Evolutionary conservation across 1,140 invertebrate species (phyloP), one percentile per base, ranked within the genome.

Genomic region (Laupala kohalensis): DNA sequence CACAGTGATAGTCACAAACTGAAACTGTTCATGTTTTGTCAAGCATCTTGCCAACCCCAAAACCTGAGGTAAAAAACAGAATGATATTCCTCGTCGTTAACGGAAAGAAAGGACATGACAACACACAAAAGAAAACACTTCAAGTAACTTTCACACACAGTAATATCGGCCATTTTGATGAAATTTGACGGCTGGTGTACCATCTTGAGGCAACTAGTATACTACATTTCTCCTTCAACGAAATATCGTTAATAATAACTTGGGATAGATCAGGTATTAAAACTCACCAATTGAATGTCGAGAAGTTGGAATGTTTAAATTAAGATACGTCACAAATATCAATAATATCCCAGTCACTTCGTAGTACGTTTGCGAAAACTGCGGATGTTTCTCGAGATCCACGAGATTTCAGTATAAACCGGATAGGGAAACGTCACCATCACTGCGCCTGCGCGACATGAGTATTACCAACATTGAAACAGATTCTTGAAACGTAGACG

Each of bases 341-440:
- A 24, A 37, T 9, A 23, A 67, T 29, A 5, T 68, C n/a, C n/a
- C 28, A 15, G 19, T 6, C 67, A 68, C 67, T 53, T 53, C 37
- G 9, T 53, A 19, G 28, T n/a, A 68, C 28, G 67, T 68, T 68
- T 68, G 67, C 67, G 28, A 25, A 68, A 68, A 68, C 67, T 68
- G 28, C 67, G 28, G 67, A n/a, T 29, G 28, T 68, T 37, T 68
- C 67, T 30, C 67, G 67, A 27, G 29, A 23, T 37, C 29, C 26
- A 29, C 27, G 67, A 68, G 67, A 68, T 15, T 68, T 19, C 23
- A 29, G 24, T 5, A 12, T 13, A 53, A 15, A 68, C 28, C 67
- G 67, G 67, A 68, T 29, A 68, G 29, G 67, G 67, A 68, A 68
- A 23, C 2, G 9, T 29, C 4, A 68, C 28, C 28, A 37, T 68